Base-by-base conservation (phyloP, 2,797 vertebrate genomes). In the Monodelphis domestica region DNA sequence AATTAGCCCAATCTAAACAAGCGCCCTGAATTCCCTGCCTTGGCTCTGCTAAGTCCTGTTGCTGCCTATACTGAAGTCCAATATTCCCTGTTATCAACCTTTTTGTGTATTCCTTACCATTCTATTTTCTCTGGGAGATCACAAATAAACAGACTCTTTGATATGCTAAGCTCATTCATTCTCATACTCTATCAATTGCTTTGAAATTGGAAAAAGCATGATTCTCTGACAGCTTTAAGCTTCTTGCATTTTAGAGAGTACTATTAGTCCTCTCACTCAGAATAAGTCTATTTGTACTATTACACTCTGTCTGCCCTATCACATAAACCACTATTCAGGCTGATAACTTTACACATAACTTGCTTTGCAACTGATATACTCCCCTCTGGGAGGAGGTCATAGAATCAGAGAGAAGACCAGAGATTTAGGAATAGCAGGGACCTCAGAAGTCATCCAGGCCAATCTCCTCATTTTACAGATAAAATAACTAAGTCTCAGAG, bases 161-260 rank as follows among this genome's bases (percentile, higher is more conserved):
- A 53, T 63, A 88, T 52, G n/a, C 38, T 3, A 91, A 88, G 70
- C 24, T 52, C 10, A 38, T 53, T 89, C 55, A 26, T 57, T 11
- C 26, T 89, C 21, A 38, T 12, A 87, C 33, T 17, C 28, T 87
- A 55, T 11, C 87, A 33, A 88, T 84, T 87, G 38, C 51, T 96
- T 95, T 90, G 53, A 92, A 93, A 53, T 45, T 54, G 57, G 55
- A 91, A 57, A 90, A 91, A 89, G 29, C 26, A 87, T 38, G 17
- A 26, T 78, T 55, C 55, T 95, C 50, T 53, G 90, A 87, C 1
- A 4, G 70, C 70, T 10, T 12, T 28, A 5, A 1, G 55, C 33
- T 51, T 45, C 24, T 21, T 11, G 29, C 11, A 87, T 3, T 29
- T 55, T 1, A 5, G 29, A 53, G 12, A 17, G 51, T 4, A 57